These are phyloP conservation scores for Lathamus discolor DNA, from an alignment of 2,113 vertebrate genomes.

Conservation along the genomic window DNA sequence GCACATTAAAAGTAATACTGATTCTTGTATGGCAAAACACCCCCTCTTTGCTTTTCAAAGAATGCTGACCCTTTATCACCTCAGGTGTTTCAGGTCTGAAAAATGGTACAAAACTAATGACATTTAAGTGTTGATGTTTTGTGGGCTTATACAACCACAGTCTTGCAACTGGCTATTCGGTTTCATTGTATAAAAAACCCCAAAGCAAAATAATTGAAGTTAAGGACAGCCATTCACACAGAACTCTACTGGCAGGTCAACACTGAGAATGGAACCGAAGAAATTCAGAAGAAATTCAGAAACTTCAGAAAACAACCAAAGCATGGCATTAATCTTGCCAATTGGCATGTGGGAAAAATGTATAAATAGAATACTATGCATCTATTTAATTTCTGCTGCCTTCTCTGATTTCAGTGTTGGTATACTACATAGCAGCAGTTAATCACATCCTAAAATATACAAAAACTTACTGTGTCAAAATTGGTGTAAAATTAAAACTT, in stretches of 20 bases:
- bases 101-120: background rate
- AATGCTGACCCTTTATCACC: background rate
- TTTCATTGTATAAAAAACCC: background rate
- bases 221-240: background rate
- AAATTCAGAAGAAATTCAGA: background rate
- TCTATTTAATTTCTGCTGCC: background rate
- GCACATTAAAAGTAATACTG: background rate
- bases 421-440: background rate
- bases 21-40: background rate
- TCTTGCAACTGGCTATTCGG: background rate
- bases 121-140: background rate
- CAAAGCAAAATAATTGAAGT: background rate
- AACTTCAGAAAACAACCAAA: background rate
- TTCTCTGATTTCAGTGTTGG: background rate
- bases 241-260: background rate
- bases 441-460: background rate
- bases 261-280: background rate
- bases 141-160: background rate
- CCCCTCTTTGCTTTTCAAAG: background rate
- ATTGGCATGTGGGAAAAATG: fast-evolving
- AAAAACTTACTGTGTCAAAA: background rate
- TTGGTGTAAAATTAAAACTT: background rate
- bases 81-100: background rate
- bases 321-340: background rate
- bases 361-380: background rate